Evolutionary conservation across 2,113 vertebrate species (phyloP).

Genomic region (Hippocampus comes): DNA sequence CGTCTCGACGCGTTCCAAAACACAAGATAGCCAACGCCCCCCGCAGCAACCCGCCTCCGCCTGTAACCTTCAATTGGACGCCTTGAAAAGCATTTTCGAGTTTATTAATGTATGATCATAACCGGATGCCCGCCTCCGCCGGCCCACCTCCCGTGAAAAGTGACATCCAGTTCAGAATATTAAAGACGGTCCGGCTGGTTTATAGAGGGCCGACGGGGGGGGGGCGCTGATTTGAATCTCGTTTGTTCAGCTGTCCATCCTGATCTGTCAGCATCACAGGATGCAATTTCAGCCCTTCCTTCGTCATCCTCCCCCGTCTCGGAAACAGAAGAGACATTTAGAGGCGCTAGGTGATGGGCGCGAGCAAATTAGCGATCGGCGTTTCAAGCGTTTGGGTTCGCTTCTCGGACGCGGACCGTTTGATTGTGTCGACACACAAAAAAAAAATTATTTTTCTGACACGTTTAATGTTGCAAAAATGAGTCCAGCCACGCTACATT

Average conservation of each 20-base stretch:
- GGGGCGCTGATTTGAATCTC: conserved; percentile 66
- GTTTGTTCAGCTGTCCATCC: conserved; percentile 71
- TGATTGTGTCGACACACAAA: too few relatives aligned
- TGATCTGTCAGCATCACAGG: conserved; percentile 68
- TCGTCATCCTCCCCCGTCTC: conserved; percentile 45
- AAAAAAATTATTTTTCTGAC: too few relatives aligned
- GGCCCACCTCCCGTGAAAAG: conserved; percentile 43
- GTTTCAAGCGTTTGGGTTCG: background rate
- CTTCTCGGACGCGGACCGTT: background rate
- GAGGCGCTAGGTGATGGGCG: conserved; percentile 59
- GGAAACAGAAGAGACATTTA: conserved; percentile 64
- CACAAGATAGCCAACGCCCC: conserved; percentile 22
- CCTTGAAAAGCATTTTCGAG: conserved; percentile 51
- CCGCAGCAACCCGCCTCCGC: conserved; percentile 24
- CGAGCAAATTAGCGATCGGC: conserved; percentile 62
- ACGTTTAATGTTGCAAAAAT: too few relatives aligned
- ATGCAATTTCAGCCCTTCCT: conserved; percentile 57
- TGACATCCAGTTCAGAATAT: conserved; percentile 43
- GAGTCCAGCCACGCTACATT: too few relatives aligned
- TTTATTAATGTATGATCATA: conserved; percentile 45
- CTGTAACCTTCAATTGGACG: conserved; percentile 47
- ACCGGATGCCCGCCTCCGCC: conserved; percentile 49
- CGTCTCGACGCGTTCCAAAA: conserved; percentile 23
- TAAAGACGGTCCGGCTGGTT: conserved; percentile 59
- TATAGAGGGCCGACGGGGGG: conserved; percentile 47